Percentiles rank a stretch among this genome's conserved stretches.
These are phyloP conservation scores for Drosophila neutralis DNA, from an alignment of 2,888 invertebrate species.

Conservation along the genomic window DNA sequence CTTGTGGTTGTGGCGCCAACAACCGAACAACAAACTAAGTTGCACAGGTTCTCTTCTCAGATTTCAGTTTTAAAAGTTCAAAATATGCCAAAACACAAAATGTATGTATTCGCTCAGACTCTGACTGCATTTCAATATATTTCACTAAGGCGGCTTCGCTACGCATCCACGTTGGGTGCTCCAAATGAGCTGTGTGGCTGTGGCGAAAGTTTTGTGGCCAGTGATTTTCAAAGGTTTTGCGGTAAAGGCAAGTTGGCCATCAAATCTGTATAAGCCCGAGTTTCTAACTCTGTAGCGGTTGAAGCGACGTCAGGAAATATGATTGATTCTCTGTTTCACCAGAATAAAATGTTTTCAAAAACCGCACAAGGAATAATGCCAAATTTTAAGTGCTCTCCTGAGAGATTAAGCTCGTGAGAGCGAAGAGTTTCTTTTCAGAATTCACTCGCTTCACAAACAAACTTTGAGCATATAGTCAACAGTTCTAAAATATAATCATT, in stretches of 20 bases:
- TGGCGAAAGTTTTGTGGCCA: slow-evolving; percentile 44
- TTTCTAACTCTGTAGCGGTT: background rate
- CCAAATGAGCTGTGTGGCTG: slow-evolving; percentile 36
- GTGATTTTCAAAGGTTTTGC: slow-evolving; percentile 44
- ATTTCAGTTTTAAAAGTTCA: slow-evolving; percentile 38
- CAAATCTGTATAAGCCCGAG: background rate
- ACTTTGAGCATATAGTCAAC: background rate
- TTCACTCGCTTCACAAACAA: background rate
- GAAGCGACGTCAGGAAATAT: background rate
- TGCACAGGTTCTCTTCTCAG: slow-evolving; percentile 7
- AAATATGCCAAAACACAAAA: slow-evolving; percentile 35
- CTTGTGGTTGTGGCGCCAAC: background rate
- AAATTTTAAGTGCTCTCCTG: background rate
- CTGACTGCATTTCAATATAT: background rate
- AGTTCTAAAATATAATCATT: background rate
- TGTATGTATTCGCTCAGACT: slow-evolving; percentile 19
- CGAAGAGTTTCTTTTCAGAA: background rate
- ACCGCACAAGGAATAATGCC: background rate
- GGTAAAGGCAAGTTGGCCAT: slow-evolving; percentile 17
- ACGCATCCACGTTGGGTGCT: background rate
- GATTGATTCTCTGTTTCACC: background rate
- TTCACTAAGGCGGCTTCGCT: background rate
- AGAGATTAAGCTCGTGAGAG: no score
- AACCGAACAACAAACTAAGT: background rate
- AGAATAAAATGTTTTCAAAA: background rate